phyloP scores from a whole-genome alignment of 2,113 vertebrate genomes.

The Octodon degus region DNA sequence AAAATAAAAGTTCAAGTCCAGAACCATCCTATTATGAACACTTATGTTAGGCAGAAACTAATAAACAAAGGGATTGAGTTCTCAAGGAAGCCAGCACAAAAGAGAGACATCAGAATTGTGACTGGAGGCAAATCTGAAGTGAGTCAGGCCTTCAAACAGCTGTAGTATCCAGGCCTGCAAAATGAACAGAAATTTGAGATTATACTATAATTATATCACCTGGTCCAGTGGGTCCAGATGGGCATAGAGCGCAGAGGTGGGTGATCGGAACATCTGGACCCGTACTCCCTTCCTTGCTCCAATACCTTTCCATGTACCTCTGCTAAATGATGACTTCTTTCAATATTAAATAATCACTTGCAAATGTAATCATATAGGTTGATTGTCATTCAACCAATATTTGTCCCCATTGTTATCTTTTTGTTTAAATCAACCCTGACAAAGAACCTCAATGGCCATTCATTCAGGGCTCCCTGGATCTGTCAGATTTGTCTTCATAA shows the following conservation, averaged over 20 bases:
- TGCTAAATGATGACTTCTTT: neutral
- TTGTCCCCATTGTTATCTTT: neutral
- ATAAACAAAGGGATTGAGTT: neutral
- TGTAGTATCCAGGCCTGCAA: neutral
- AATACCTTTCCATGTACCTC: neutral
- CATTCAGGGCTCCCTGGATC: neutral
- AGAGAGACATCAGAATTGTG: neutral
- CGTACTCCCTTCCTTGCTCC: neutral
- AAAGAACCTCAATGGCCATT: neutral
- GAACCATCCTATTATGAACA: neutral
- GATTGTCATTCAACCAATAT: neutral
- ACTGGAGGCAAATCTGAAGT: neutral
- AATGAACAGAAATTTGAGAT: neutral
- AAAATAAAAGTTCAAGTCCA: neutral
- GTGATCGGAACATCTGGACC: neutral
- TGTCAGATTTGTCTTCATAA: neutral
- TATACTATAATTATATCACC: neutral
- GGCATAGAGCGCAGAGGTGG: neutral
- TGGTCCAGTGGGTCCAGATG: neutral
- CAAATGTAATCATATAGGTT: neutral
- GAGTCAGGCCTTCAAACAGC: neutral
- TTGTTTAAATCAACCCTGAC: neutral
- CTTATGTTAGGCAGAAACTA: neutral
- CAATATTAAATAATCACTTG: neutral
- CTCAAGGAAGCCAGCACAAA: neutral